Percentiles rank a stretch among this genome's conserved stretches.
These are phyloP conservation scores for Pseudomyrmex concolor DNA, from an alignment of 1,140 invertebrate genomes.

Conservation along the genomic window DNA sequence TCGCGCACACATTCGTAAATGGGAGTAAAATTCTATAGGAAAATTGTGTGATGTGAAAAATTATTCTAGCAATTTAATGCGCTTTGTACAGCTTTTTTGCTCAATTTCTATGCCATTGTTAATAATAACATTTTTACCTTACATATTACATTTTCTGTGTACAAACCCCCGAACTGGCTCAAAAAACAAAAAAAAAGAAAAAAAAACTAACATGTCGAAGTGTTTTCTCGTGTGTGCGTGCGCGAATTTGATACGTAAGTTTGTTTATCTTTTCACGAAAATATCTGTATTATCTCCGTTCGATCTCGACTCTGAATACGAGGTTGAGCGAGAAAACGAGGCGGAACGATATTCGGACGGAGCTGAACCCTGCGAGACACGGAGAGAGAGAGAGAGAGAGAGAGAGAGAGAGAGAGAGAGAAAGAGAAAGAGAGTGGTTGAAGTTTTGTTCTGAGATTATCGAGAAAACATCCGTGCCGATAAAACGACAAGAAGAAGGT, in stretches of 20 bases:
- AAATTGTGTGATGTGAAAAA: conserved; percentile 16
- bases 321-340: conserved; percentile 31
- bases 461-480: conserved; percentile 48
- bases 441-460: conserved; percentile 50
- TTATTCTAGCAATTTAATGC: neutral
- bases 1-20: too few species aligned
- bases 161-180: conserved; percentile 19
- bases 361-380: conserved; percentile 46
- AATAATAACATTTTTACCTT: neutral
- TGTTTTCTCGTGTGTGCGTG: neutral
- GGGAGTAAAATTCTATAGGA: neutral
- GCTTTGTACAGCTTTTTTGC: neutral
- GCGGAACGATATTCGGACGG: conserved; percentile 50
- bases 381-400: too few species aligned
- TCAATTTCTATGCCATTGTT: neutral
- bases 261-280: conserved; percentile 47
- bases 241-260: conserved; percentile 22
- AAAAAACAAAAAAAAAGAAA: conserved; percentile 2
- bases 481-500: conserved; percentile 51
- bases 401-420: too few species aligned
- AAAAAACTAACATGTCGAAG: conserved; percentile 5
- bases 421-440: neutral
- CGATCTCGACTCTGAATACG: conserved; percentile 28
- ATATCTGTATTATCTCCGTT: conserved; percentile 32
- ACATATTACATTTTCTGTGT: neutral